These are phyloP conservation scores for Hyperoplus immaculatus DNA, from an alignment of 2,797 vertebrate genomes.

Conservation along the genomic window DNA sequence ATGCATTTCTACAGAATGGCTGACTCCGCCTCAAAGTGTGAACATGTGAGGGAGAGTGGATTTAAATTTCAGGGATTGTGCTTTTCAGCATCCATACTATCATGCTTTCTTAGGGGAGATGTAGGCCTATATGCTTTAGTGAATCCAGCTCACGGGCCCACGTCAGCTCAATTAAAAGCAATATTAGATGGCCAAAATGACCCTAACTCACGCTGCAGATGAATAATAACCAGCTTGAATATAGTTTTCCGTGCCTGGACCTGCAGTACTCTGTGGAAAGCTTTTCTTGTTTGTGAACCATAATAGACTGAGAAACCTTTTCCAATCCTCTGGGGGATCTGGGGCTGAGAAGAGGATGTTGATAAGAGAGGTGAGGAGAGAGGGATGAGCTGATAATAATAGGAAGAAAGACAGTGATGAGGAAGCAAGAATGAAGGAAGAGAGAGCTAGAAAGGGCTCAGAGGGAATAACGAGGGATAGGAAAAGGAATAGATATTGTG, in stretches of 20 bases:
- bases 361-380: slow-evolving; percentile 70
- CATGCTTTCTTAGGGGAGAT: background rate
- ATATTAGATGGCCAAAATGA: background rate
- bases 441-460: slow-evolving; percentile 16
- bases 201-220: slow-evolving; percentile 11
- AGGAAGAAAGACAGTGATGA: slow-evolving; percentile 51
- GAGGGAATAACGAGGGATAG: slow-evolving; percentile 13
- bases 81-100: background rate
- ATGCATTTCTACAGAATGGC: no score
- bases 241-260: slow-evolving; percentile 14
- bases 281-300: slow-evolving; percentile 22
- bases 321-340: slow-evolving; percentile 47
- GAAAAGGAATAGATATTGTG: background rate
- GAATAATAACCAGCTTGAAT: slow-evolving; percentile 5
- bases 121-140: background rate
- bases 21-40: background rate
- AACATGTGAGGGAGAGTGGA: background rate
- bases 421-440: slow-evolving; percentile 25
- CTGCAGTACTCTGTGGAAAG: slow-evolving; percentile 30
- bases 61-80: background rate
- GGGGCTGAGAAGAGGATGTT: slow-evolving; percentile 45
- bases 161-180: background rate
- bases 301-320: slow-evolving; percentile 44
- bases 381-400: slow-evolving; percentile 42
- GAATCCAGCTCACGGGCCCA: background rate